Evolutionary conservation across 2,888 invertebrate species (phyloP).

Genomic region (Cephus pulcher): DNA sequence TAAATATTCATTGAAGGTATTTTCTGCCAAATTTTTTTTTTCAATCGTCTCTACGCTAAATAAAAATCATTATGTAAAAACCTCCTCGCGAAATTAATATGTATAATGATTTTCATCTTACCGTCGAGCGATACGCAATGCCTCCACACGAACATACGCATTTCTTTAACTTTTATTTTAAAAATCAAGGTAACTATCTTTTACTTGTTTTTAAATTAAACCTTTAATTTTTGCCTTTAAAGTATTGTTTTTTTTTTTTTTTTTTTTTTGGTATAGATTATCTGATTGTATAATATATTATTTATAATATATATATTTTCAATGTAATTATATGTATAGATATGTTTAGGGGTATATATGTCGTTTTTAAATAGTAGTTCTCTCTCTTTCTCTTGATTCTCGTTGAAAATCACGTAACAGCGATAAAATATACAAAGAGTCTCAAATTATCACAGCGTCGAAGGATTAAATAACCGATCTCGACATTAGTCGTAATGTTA

Average conservation of each 20-base stretch:
- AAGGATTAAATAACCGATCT: neutral
- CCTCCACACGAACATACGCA: constrained; percentile 60
- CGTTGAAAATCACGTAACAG: constrained; percentile 10
- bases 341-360: neutral
- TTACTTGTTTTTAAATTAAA: neutral
- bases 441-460: constrained; percentile 24
- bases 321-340: neutral
- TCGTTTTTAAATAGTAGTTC: neutral
- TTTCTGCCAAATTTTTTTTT: neutral
- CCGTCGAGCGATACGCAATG: constrained; percentile 60
- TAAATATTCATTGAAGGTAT: neutral
- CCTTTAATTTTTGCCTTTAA: neutral
- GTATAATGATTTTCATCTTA: constrained; percentile 29
- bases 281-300: neutral
- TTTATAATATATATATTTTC: neutral
- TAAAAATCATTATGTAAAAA: neutral
- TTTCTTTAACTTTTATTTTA: constrained; percentile 10
- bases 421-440: constrained; percentile 16
- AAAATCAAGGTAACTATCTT: too few relatives aligned
- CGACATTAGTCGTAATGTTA: neutral
- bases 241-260: neutral
- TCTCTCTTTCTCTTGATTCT: constrained; percentile 14
- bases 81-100: neutral
- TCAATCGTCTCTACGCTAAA: neutral
- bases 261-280: neutral